phyloP scores from a whole-genome alignment of 1,140 invertebrate species.

The Cotesia chilonis region DNA sequence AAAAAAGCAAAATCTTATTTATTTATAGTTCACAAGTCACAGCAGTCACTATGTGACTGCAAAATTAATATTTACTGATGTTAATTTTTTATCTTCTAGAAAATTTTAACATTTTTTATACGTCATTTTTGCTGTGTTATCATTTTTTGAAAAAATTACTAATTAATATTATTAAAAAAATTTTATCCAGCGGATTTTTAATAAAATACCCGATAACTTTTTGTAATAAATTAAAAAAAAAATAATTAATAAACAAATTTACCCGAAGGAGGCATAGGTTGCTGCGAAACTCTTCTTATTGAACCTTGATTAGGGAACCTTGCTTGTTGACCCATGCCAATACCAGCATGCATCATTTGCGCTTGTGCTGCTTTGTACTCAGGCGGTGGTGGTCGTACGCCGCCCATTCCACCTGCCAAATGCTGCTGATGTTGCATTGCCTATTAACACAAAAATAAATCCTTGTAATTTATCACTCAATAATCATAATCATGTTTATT shows the following conservation, averaged over 20 bases:
- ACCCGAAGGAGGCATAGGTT: constrained; percentile 76
- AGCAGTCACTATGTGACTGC: too few species aligned
- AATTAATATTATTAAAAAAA: too few species aligned
- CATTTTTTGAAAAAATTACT: too few species aligned
- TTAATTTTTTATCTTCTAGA: too few species aligned
- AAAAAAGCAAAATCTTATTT: too few species aligned
- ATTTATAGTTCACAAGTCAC: too few species aligned
- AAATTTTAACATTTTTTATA: too few species aligned
- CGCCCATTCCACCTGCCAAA: constrained; percentile 61
- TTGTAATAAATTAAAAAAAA: background rate
- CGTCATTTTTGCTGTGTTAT: too few species aligned
- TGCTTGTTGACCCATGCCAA: constrained; percentile 61
- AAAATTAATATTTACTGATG: too few species aligned
- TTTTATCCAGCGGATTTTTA: too few species aligned
- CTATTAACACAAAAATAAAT: constrained; percentile 47
- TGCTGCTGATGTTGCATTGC: constrained; percentile 63
- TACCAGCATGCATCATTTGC: constrained; percentile 70
- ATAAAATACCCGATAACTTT: too few species aligned
- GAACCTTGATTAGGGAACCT: constrained; percentile 66
- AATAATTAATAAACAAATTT: constrained; percentile 30
- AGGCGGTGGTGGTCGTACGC: constrained; percentile 74
- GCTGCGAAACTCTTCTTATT: constrained; percentile 72
- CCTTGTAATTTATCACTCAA: background rate
- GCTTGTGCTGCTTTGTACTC: constrained; percentile 77
- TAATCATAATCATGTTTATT: background rate